These are phyloP conservation scores for Anorthoa munda DNA, from an alignment of 2,888 invertebrate species.

Conservation along the genomic window DNA sequence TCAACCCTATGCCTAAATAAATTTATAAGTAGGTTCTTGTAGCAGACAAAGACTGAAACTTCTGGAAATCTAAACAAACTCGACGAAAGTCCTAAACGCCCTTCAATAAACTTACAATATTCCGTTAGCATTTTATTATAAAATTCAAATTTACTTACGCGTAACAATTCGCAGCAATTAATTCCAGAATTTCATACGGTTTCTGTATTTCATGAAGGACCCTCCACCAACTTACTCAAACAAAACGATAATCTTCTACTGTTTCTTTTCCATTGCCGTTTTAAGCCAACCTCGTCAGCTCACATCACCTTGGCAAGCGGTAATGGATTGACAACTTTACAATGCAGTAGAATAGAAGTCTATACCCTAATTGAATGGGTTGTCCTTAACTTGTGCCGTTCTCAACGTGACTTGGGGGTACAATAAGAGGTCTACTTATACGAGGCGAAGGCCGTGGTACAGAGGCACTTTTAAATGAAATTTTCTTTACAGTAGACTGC, in stretches of 20 bases:
- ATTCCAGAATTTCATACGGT: conserved; percentile 52
- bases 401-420: conserved; percentile 55
- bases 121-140: conserved; percentile 16
- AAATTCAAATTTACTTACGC: conserved; percentile 25
- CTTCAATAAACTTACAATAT: conserved; percentile 19
- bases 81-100: neutral
- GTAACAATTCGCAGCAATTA: conserved; percentile 47
- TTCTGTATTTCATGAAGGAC: conserved; percentile 32
- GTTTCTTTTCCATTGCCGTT: conserved; percentile 28
- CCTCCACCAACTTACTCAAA: conserved; percentile 14
- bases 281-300: neutral
- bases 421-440: conserved; percentile 18
- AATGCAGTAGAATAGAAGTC: too few species aligned
- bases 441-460: neutral
- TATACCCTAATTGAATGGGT: conserved; percentile 20
- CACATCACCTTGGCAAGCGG: neutral
- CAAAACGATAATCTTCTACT: neutral
- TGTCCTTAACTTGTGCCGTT: conserved; percentile 14
- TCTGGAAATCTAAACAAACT: neutral
- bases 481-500: conserved; percentile 12
- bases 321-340: conserved; percentile 22
- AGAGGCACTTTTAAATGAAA: conserved; percentile 30
- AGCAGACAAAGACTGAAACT: neutral
- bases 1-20: neutral
- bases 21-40: neutral